Percentiles rank a stretch among this genome's conserved stretches.
These are phyloP conservation scores for Linyphia triangularis DNA, from an alignment of 2,888 invertebrate species.

Conservation along the genomic window DNA sequence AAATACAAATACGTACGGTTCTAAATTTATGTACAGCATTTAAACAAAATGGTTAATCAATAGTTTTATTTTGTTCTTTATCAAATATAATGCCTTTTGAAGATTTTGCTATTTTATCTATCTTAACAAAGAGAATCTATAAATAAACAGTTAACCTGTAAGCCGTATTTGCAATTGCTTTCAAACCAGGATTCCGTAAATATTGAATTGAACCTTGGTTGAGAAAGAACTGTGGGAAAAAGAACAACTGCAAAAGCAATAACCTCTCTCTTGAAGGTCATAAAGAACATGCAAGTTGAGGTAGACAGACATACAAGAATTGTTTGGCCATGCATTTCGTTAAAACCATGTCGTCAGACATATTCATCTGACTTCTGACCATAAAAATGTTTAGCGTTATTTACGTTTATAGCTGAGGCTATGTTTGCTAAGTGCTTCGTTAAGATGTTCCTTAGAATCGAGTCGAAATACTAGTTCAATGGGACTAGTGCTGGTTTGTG, in stretches of 20 bases:
- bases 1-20: conserved; percentile 28
- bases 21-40: conserved; percentile 39
- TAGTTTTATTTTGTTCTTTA: conserved; percentile 55
- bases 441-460: conserved; percentile 51
- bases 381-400: conserved; percentile 54
- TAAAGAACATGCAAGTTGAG: conserved; percentile 57
- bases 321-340: conserved; percentile 34
- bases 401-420: conserved; percentile 50
- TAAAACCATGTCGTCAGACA: conserved; percentile 54
- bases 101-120: conserved; percentile 8
- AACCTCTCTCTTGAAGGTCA: conserved; percentile 46
- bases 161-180: conserved; percentile 36
- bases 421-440: conserved; percentile 58
- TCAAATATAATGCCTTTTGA: conserved; percentile 25
- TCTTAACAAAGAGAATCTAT: conserved; percentile 29
- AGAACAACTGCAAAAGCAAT: conserved; percentile 62
- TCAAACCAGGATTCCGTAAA: conserved; percentile 26
- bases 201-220: conserved; percentile 42
- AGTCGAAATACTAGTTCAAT: conserved; percentile 44
- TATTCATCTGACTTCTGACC: conserved; percentile 50
- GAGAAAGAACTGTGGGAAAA: conserved; percentile 60
- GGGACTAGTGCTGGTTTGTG: neutral
- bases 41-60: conserved; percentile 35
- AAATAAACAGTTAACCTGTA: conserved; percentile 69
- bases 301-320: conserved; percentile 43